Percentiles rank a stretch among this genome's conserved stretches.
phyloP scores from a whole-genome alignment of 2,888 invertebrate species.

The Eudasyphora cyanicolor region DNA sequence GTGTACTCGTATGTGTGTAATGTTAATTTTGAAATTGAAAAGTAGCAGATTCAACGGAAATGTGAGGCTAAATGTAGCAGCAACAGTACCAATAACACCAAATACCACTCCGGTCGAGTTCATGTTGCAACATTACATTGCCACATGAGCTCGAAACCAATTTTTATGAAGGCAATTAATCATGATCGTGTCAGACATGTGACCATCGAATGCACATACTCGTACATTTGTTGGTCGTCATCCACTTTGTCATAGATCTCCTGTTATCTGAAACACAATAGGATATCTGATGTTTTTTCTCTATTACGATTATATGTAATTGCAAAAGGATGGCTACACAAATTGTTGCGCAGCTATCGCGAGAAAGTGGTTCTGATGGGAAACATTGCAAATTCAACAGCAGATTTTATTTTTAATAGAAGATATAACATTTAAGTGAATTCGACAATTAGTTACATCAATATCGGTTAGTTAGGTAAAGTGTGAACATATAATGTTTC shows the following conservation, averaged over 20 bases:
- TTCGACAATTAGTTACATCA: too few relatives aligned
- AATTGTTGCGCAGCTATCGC: too few relatives aligned
- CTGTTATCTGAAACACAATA: constrained; percentile 2
- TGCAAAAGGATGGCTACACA: too few relatives aligned
- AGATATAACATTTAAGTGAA: too few relatives aligned
- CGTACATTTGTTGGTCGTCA: neutral
- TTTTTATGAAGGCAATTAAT: constrained; percentile 63
- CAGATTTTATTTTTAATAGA: too few relatives aligned
- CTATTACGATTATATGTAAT: neutral
- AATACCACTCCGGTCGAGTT: neutral
- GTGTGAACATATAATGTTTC: too few relatives aligned
- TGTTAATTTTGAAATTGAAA: constrained; percentile 64
- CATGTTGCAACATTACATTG: constrained; percentile 28
- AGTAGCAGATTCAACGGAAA: constrained; percentile 42
- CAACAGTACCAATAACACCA: constrained; percentile 29
- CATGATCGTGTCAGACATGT: constrained; percentile 64
- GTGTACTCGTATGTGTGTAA: constrained; percentile 33
- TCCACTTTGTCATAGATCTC: neutral
- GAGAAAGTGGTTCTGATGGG: too few relatives aligned
- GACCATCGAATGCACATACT: constrained; percentile 27
- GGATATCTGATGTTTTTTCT: neutral
- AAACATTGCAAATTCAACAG: too few relatives aligned
- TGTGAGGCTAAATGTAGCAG: constrained; percentile 14
- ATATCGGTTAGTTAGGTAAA: too few relatives aligned
- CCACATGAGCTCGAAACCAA: constrained; percentile 63